These are phyloP conservation scores for Actinostola sp. DNA, from an alignment of 92 coral and sea anemone genomes.

Conservation along the genomic window DNA sequence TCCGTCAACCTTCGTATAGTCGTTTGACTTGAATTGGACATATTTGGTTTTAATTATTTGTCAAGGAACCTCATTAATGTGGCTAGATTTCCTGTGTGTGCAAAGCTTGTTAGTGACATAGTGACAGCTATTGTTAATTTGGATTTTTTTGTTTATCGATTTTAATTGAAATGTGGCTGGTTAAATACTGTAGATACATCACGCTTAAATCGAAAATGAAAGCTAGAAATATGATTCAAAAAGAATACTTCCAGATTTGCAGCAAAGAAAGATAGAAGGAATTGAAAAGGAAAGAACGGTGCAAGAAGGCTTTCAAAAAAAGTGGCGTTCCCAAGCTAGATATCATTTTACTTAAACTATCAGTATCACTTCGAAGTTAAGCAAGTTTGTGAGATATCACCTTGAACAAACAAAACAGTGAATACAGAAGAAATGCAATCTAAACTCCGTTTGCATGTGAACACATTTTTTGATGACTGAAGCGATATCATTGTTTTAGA, in stretches of 20 bases:
- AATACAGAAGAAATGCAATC: not conserved
- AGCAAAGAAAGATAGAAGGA: too few species aligned
- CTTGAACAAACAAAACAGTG: conserved; percentile 20
- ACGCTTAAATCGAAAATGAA: not conserved
- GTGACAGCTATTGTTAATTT: conserved; percentile 38
- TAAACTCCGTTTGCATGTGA: not conserved
- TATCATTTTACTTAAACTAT: not conserved
- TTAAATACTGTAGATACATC: conserved; percentile 28
- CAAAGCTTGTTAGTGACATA: conserved; percentile 12
- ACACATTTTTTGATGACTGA: not conserved
- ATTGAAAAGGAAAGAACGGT: not conserved
- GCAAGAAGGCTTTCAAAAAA: too few species aligned
- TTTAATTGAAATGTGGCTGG: conserved; percentile 24
- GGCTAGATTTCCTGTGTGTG: conserved; percentile 20
- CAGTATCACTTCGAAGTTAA: not conserved
- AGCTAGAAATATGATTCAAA: not conserved
- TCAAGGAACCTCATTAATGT: conserved; percentile 26
- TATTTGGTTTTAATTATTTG: conserved; percentile 30
- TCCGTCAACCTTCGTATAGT: conserved; percentile 11
- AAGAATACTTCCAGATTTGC: not conserved
- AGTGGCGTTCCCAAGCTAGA: not conserved
- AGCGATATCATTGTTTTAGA: not conserved
- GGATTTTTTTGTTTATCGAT: conserved; percentile 32
- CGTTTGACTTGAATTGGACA: conserved; percentile 4
- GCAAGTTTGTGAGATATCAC: conserved; percentile 10